phyloP scores from a whole-genome alignment of 1,140 invertebrate genomes.

The Scaptomyza graminum region DNA sequence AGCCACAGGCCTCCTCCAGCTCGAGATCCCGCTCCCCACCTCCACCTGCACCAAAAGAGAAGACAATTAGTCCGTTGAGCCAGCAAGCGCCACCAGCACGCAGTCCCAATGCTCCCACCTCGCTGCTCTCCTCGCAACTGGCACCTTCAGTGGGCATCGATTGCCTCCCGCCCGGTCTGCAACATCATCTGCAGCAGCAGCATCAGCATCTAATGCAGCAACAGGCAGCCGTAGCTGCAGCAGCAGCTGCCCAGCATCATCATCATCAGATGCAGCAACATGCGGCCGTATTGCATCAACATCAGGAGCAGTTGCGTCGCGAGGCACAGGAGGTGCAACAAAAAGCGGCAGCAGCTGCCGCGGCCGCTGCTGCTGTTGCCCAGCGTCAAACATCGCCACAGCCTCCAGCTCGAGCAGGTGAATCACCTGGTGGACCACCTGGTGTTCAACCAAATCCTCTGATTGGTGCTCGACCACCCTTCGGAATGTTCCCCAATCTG shows the following conservation, averaged over 20 bases:
- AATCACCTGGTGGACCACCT: constrained; percentile 43
- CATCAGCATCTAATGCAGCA: constrained; percentile 81
- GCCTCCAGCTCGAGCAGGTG: constrained; percentile 65
- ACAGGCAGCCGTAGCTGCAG: constrained; percentile 72
- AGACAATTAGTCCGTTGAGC: constrained; percentile 45
- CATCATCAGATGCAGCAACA: constrained; percentile 79
- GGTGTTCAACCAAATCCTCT: constrained; percentile 68
- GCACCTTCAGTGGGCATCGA: constrained; percentile 65
- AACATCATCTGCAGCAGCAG: constrained; percentile 78
- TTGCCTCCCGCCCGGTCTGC: constrained; percentile 71
- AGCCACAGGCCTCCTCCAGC: constrained; percentile 29
- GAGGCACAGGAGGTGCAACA: constrained; percentile 72
- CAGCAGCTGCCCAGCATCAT: constrained; percentile 68
- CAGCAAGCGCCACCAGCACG: constrained; percentile 31
- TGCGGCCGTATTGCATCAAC: constrained; percentile 70
- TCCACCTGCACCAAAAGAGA: constrained; percentile 48
- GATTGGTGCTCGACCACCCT: constrained; percentile 83
- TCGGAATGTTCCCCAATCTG: constrained; percentile 87
- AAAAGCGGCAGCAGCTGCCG: constrained; percentile 60
- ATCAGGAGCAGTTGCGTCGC: constrained; percentile 77
- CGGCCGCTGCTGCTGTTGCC: constrained; percentile 47
- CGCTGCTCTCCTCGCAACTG: constrained; percentile 56
- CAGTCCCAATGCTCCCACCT: constrained; percentile 40
- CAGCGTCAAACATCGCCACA: constrained; percentile 60
- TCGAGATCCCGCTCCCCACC: constrained; percentile 44